A percentile compares a stretch with the other conserved stretches of the same genome.
Evolutionary conservation across 2,113 vertebrate species (phyloP).

Genomic region (Eclectus roratus): DNA sequence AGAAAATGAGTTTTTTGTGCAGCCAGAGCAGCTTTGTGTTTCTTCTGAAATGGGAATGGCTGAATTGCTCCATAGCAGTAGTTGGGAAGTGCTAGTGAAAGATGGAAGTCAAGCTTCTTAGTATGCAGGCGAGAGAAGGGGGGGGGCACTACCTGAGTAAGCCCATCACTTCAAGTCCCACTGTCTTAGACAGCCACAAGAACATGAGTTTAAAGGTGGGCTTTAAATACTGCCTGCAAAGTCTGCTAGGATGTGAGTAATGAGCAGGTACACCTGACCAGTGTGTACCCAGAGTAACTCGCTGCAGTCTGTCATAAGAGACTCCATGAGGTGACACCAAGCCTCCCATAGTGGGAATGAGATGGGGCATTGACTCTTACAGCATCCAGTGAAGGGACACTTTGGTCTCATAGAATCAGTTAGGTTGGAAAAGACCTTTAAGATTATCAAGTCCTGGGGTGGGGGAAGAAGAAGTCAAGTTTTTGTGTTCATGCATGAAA

Average conservation of each 20-base stretch:
- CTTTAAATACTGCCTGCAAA: neutral
- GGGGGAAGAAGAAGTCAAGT: neutral
- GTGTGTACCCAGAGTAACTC: neutral
- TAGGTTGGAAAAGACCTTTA: neutral
- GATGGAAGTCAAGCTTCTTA: neutral
- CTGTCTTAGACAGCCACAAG: neutral
- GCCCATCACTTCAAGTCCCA: neutral
- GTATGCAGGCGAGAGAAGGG: neutral
- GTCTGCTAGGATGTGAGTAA: neutral
- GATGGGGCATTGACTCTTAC: neutral
- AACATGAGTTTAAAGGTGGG: neutral
- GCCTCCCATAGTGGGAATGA: fast-evolving
- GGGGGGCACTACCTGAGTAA: neutral
- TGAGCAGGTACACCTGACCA: neutral
- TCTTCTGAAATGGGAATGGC: fast-evolving
- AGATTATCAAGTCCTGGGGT: neutral
- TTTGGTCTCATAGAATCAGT: neutral
- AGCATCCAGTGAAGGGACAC: neutral
- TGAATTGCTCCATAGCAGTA: neutral
- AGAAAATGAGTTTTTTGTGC: neutral
- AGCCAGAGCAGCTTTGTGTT: neutral
- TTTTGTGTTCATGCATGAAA: neutral
- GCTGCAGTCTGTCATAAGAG: neutral
- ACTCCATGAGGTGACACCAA: neutral
- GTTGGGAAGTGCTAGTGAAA: neutral